Evolutionary conservation across 2,113 vertebrate species (phyloP), one percentile per base, ranked within the genome.

Genomic region (Lepus timidus): DNA sequence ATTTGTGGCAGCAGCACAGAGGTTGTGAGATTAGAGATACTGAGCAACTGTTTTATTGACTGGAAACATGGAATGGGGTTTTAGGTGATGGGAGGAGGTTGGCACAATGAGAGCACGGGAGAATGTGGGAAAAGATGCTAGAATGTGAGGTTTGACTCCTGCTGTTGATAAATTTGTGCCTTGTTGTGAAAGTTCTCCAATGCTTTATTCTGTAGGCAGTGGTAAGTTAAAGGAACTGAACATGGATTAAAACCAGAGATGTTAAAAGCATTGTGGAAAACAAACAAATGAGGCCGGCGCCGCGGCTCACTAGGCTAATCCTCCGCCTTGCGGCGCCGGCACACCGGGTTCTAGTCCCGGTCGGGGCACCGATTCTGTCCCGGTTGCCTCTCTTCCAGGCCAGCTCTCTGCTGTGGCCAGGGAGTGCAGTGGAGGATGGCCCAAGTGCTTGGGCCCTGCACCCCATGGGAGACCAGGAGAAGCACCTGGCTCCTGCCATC

Each of bases 251-350:
- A 58, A 36, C 52, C 68, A 82, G 31, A 80, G 33, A 68, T 64
- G 90, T 92, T 39, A 49, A 44, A 87, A 94, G 17, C 74, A 88
- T 49, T 52, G 36, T 49, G 13, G 51, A 81, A 82, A 88, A 73
- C 74, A 68, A 73, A 70, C 5, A 49, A 10, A 29, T 58, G 5
- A 14, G 19, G 70, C 36, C 36, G 36, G 36, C 36, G 36, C 36
- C 36, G 36, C 36, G 36, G 36, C 36, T 36, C 36, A 36, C 36
- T 36, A 36, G 36, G 36, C 36, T 36, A 36, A 36, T 36, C 36
- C 36, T 36, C 36, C 3, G 36, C 36, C 36, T 36, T 36, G 36
- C 3, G 33, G 33, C 33, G 33, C 33, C 33, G 2, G 2, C 33
- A 33, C 33, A 33, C 33, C 33, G 33, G 33, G 33, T 33, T 33